Percentiles rank a stretch among this genome's conserved stretches.
Evolutionary conservation across 2,113 vertebrate species (phyloP).

Genomic region (Oxyruncus cristatus): DNA sequence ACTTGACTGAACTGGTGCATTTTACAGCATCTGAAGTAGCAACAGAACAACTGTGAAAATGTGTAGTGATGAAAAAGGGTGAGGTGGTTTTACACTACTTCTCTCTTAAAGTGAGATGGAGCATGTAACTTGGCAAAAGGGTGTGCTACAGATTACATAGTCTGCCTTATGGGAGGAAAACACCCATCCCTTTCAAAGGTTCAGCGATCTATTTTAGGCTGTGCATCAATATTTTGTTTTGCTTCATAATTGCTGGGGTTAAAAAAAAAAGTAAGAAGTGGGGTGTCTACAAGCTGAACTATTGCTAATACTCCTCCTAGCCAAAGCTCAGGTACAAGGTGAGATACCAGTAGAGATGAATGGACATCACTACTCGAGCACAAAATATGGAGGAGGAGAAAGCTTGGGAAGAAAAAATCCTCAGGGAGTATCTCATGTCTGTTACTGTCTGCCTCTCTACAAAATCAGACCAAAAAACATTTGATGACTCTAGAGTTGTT

Average conservation of each 20-base stretch:
- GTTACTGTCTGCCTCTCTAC: neutral
- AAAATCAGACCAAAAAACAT: neutral
- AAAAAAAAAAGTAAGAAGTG: neutral
- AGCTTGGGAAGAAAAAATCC: neutral
- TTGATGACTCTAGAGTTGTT: neutral
- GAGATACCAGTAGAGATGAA: neutral
- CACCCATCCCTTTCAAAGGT: constrained; percentile 26
- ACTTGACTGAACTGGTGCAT: neutral
- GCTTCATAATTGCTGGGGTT: neutral
- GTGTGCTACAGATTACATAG: constrained; percentile 34
- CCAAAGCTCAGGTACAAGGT: neutral
- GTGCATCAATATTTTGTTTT: constrained; percentile 26
- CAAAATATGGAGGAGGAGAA: neutral
- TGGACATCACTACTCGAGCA: neutral
- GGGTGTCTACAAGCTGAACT: neutral
- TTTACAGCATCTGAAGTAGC: neutral
- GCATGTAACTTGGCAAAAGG: constrained; percentile 47
- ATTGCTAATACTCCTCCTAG: neutral
- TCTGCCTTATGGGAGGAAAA: constrained; percentile 13
- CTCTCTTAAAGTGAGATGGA: constrained; percentile 24
- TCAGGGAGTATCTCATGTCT: neutral
- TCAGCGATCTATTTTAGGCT: constrained; percentile 38
- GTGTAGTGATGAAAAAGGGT: neutral
- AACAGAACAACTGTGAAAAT: neutral
- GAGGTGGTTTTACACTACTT: neutral